A percentile compares a stretch with the other conserved stretches of the same genome.
phyloP scores from a whole-genome alignment of 2,113 vertebrate genomes.

The Pteruthius melanotis region DNA sequence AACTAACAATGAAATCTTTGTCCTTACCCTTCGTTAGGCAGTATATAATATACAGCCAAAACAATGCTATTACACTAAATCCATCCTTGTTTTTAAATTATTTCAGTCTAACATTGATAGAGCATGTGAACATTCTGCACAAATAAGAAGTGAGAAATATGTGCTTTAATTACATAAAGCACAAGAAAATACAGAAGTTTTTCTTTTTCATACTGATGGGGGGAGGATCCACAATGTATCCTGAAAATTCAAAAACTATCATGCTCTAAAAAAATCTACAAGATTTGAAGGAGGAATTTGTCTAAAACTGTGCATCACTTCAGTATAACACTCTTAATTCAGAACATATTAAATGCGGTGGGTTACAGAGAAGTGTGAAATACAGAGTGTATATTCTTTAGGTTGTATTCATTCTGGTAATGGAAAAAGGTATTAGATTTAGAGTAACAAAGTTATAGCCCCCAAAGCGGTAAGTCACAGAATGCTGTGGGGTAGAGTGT shows the following conservation, averaged over 20 bases:
- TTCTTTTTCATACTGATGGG: background rate
- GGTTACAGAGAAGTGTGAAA: background rate
- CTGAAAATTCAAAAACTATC: background rate
- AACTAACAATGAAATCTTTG: background rate
- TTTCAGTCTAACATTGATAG: background rate
- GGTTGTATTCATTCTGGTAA: background rate
- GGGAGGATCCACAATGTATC: background rate
- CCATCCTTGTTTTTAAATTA: background rate
- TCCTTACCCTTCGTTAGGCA: background rate
- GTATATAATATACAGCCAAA: background rate
- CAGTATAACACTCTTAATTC: background rate
- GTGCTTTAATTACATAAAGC: background rate
- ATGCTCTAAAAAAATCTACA: background rate
- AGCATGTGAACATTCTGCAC: background rate
- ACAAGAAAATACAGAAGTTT: background rate
- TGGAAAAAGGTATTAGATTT: background rate
- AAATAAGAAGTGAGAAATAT: background rate
- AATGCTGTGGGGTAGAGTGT: background rate
- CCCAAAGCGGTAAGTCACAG: background rate
- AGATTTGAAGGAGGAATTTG: background rate
- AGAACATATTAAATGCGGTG: background rate
- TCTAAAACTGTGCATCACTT: background rate
- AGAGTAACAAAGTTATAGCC: background rate
- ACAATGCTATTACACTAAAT: background rate
- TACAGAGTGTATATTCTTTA: background rate